Conservation (phyloP, 2,797 vertebrate genomes). For the Halcyon leucocephala region DNA sequence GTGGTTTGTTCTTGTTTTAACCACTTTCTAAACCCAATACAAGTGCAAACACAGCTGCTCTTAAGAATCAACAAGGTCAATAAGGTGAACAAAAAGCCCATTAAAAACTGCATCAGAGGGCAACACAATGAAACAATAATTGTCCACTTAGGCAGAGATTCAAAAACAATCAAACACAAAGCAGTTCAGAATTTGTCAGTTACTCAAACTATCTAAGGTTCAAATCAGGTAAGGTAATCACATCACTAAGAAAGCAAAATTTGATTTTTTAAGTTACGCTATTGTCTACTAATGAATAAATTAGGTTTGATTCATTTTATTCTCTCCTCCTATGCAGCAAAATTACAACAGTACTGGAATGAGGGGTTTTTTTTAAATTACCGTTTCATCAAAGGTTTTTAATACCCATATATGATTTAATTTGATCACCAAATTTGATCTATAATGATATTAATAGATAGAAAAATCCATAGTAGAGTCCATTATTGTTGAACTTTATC, state of each 20-base stretch:
- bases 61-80: background rate
- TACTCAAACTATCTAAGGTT: background rate
- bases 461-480: slow-evolving; percentile 67
- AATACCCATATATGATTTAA: slow-evolving; percentile 56
- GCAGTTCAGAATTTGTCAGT: background rate
- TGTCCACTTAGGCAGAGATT: background rate
- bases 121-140: background rate
- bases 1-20: background rate
- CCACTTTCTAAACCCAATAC: background rate
- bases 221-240: background rate
- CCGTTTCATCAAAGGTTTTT: slow-evolving; percentile 48
- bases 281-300: slow-evolving; percentile 52
- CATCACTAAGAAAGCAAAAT: background rate
- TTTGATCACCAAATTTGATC: slow-evolving; percentile 52
- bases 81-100: slow-evolving; percentile 9
- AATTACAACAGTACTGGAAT: slow-evolving; percentile 41
- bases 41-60: background rate
- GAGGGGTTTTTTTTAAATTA: background rate
- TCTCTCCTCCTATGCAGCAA: slow-evolving; percentile 45
- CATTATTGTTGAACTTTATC: slow-evolving; percentile 62
- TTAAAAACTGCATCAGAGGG: background rate
- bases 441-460: slow-evolving; percentile 62
- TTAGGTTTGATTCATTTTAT: slow-evolving; percentile 60
- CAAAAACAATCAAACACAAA: background rate
- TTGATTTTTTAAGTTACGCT: slow-evolving; percentile 35